Conservation (phyloP, 2,888 invertebrate genomes). For the Sinotaia quadrata region DNA sequence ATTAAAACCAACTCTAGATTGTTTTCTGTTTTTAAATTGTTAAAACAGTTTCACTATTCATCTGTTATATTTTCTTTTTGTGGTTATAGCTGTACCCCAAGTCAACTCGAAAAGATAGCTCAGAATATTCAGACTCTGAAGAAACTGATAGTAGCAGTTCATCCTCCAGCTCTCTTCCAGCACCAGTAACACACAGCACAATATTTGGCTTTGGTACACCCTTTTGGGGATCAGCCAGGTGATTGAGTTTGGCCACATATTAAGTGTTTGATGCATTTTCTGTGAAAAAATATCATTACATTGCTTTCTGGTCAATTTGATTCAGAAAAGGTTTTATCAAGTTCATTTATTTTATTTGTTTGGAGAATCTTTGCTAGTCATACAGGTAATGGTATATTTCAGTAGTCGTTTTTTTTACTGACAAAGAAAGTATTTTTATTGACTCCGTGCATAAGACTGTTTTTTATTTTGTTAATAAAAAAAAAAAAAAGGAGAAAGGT, state of each 20-base stretch:
- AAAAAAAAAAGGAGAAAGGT: background rate
- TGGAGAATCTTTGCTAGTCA: no score
- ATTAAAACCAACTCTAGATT: no score
- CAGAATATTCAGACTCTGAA: constrained; percentile 33
- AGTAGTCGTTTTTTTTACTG: no score
- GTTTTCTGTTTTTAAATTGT: no score
- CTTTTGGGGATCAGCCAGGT: constrained; percentile 43
- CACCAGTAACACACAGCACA: constrained; percentile 24
- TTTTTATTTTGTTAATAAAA: background rate
- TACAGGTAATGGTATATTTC: no score
- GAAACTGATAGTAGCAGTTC: constrained; percentile 34
- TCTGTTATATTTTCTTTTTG: no score
- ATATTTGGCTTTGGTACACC: constrained; percentile 58
- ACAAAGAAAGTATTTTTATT: background rate
- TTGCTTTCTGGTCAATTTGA: no score
- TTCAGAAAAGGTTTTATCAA: no score
- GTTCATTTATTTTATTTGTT: no score
- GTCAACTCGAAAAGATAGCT: constrained; percentile 11
- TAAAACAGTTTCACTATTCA: no score
- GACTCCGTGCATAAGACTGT: background rate
- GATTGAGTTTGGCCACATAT: no score
- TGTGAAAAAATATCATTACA: no score
- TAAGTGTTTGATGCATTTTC: background rate
- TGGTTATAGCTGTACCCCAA: constrained; percentile 50
- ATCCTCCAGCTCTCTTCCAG: background rate